These are phyloP conservation scores for Drosophila testacea DNA, from an alignment of 2,888 invertebrate genomes.

Conservation along the genomic window DNA sequence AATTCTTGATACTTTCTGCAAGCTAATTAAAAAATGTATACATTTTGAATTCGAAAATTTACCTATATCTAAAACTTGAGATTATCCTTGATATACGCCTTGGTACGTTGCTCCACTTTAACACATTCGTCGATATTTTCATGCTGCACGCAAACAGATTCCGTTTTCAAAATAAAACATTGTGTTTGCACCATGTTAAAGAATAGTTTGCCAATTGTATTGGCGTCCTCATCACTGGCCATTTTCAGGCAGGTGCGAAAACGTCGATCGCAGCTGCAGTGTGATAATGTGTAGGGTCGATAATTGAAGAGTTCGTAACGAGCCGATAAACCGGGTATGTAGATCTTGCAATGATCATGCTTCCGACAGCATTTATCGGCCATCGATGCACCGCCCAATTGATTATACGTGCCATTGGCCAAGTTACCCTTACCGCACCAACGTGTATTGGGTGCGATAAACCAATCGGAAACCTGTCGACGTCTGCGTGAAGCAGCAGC, in stretches of 20 bases:
- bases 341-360: slow-evolving; percentile 95
- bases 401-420: slow-evolving; percentile 90
- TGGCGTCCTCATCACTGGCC: slow-evolving; percentile 93
- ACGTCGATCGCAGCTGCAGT: slow-evolving; percentile 95
- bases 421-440: slow-evolving; percentile 97
- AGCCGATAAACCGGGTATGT: slow-evolving; percentile 93
- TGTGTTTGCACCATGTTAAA: slow-evolving; percentile 98
- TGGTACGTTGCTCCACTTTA: slow-evolving; percentile 88
- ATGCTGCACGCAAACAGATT: slow-evolving; percentile 90
- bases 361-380: slow-evolving; percentile 95
- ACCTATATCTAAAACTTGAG: slow-evolving; percentile 80
- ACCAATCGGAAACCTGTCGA: slow-evolving; percentile 86
- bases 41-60: neutral
- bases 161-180: slow-evolving; percentile 94
- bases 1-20: too few relatives aligned
- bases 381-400: slow-evolving; percentile 92
- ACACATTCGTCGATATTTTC: slow-evolving; percentile 89
- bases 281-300: slow-evolving; percentile 95
- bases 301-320: slow-evolving; percentile 95
- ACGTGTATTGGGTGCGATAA: slow-evolving; percentile 95
- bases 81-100: slow-evolving; percentile 91
- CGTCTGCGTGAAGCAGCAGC: slow-evolving; percentile 44
- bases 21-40: too few relatives aligned
- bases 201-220: slow-evolving; percentile 96
- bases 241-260: slow-evolving; percentile 96